phyloP scores from a whole-genome alignment of 1,140 invertebrate genomes.

The Schlechtendalia chinensis region DNA sequence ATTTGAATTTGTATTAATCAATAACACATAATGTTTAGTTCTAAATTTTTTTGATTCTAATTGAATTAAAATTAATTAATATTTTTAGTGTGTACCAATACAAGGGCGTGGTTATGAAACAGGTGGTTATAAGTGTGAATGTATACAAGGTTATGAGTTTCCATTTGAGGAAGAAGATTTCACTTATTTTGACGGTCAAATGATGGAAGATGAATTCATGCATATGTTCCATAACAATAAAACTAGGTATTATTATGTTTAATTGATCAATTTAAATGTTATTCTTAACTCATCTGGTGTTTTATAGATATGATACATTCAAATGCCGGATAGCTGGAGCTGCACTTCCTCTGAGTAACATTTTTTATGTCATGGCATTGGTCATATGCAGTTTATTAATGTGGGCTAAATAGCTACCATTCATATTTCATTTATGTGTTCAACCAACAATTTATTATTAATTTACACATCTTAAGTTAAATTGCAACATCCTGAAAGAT shows the following conservation, averaged over 20 bases:
- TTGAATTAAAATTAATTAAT: not conserved
- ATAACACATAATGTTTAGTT: no score
- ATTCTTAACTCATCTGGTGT: constrained; percentile 1
- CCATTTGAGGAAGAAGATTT: constrained; percentile 86
- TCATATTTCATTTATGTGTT: not conserved
- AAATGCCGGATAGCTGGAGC: constrained; percentile 87
- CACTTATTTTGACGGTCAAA: constrained; percentile 94
- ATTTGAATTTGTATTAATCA: no score
- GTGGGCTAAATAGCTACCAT: constrained; percentile 17
- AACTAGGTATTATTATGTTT: constrained; percentile 61
- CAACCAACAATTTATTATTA: not conserved
- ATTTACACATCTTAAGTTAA: not conserved
- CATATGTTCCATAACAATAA: constrained; percentile 77
- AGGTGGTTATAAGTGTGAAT: constrained; percentile 98
- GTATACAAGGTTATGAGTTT: constrained; percentile 95
- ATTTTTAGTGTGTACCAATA: constrained; percentile 86
- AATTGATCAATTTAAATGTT: not conserved
- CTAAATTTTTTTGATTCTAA: no score
- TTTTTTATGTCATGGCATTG: constrained; percentile 52
- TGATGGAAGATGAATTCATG: constrained; percentile 90
- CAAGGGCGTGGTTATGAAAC: constrained; percentile 84
- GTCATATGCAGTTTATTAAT: constrained; percentile 23
- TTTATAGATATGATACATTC: constrained; percentile 76
- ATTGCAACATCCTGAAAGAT: not conserved
- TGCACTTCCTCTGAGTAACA: constrained; percentile 61